Conservation (phyloP, 2,113 vertebrate species). For the Ptyas mucosa region DNA sequence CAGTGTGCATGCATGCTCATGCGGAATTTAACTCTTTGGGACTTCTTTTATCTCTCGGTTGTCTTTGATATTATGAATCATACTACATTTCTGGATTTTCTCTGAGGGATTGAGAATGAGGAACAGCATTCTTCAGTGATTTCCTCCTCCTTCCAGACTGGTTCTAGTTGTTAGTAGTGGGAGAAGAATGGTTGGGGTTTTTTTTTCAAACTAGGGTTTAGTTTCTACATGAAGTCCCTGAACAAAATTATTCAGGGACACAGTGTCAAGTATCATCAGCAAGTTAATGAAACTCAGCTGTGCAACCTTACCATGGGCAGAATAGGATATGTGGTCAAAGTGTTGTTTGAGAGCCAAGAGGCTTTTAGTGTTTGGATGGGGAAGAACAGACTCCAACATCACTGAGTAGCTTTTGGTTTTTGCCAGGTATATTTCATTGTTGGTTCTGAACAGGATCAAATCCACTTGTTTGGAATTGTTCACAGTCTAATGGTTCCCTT, state of each 20-base stretch:
- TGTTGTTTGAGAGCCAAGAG: neutral
- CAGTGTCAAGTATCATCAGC: neutral
- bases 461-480: neutral
- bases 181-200: neutral
- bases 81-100: neutral
- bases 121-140: neutral
- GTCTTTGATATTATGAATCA: neutral
- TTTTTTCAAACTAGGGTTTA: neutral
- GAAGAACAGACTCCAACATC: neutral
- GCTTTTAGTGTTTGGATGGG: neutral
- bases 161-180: neutral
- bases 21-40: neutral
- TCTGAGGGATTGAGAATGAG: neutral
- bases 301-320: neutral
- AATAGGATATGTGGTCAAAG: neutral
- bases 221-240: neutral
- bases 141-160: neutral
- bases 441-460: neutral
- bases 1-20: too few relatives aligned
- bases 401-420: neutral
- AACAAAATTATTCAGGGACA: neutral
- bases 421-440: neutral
- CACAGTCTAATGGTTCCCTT: neutral
- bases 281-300: neutral
- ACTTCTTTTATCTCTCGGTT: neutral